These are phyloP conservation scores for Galerucella pusilla DNA, from an alignment of 2,888 invertebrate species.

Conservation along the genomic window DNA sequence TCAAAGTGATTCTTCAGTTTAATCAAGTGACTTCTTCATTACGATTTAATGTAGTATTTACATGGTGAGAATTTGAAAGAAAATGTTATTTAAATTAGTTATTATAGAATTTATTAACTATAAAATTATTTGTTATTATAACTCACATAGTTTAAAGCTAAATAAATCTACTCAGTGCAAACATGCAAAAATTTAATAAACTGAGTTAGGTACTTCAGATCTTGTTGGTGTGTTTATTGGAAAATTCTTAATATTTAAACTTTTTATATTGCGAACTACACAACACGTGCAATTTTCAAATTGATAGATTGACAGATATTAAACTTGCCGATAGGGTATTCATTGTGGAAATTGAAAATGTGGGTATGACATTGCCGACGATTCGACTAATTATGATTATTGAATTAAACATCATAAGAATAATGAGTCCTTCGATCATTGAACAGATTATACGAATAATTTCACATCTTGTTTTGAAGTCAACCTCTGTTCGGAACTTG, in stretches of 20 bases:
- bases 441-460: too few species aligned
- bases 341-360: neutral
- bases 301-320: neutral
- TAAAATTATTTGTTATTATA: neutral
- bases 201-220: neutral
- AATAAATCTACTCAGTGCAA: conserved; percentile 18
- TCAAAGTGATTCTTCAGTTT: too few species aligned
- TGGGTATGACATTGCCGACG: too few species aligned
- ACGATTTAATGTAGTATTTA: neutral
- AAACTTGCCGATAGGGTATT: neutral
- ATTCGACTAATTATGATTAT: too few species aligned
- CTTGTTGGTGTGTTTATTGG: neutral
- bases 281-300: neutral
- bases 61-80: neutral
- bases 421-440: too few species aligned
- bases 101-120: neutral
- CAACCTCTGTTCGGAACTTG: too few species aligned
- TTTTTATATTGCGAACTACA: conserved; percentile 7
- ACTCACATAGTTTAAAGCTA: conserved; percentile 1
- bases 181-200: conserved; percentile 18
- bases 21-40: too few species aligned
- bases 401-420: too few species aligned
- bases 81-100: neutral
- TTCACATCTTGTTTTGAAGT: too few species aligned
- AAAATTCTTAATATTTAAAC: neutral